phyloP scores from a whole-genome alignment of 2,797 vertebrate species.

The Pipistrellus pygmaeus region DNA sequence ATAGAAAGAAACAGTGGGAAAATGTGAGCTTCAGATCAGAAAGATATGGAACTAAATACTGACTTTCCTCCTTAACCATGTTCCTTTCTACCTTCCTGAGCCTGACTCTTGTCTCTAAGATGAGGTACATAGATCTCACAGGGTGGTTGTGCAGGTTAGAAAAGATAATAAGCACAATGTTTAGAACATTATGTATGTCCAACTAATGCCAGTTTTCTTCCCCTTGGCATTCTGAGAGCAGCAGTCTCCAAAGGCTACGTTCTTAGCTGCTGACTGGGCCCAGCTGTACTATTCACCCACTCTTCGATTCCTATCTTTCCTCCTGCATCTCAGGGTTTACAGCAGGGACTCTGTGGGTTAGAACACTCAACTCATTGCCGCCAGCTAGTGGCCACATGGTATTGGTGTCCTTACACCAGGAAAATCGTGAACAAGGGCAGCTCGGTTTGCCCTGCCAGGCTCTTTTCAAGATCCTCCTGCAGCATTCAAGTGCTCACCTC shows the following conservation, averaged over 20 bases:
- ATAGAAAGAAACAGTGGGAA: not conserved
- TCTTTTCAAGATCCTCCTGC: not conserved
- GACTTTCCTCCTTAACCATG: not conserved
- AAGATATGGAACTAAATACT: not conserved
- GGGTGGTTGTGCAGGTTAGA: not conserved
- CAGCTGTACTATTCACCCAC: not conserved
- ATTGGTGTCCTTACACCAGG: not conserved
- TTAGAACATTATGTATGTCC: not conserved
- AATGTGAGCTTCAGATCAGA: not conserved
- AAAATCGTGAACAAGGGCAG: not conserved
- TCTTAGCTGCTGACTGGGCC: not conserved
- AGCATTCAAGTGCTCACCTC: conserved; percentile 89
- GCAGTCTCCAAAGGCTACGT: not conserved
- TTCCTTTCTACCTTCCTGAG: not conserved
- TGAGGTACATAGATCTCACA: not conserved
- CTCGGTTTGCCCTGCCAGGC: not conserved
- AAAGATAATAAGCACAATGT: not conserved
- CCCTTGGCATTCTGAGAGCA: not conserved
- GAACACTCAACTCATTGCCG: not conserved
- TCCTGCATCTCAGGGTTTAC: not conserved
- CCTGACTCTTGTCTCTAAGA: not conserved
- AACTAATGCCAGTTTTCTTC: not conserved
- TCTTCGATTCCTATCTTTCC: not conserved
- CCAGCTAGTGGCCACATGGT: not conserved
- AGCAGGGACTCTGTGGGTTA: not conserved